Base-by-base conservation (phyloP, 2,113 vertebrate species). In the Perognathus longimembris region DNA sequence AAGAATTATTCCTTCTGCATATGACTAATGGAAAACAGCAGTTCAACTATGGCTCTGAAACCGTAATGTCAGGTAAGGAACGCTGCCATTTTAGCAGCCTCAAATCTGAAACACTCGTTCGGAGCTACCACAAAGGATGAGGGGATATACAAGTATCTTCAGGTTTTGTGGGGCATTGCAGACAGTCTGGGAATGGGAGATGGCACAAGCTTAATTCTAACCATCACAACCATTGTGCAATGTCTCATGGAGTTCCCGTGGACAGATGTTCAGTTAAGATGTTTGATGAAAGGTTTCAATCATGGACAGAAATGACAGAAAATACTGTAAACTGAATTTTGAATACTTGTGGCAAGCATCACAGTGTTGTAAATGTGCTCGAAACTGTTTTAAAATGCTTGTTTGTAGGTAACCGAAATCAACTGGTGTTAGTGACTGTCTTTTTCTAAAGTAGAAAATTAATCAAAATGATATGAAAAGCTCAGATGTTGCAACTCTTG, bases 1-100 rank as follows among this genome's bases (percentile, higher is more conserved):
- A 83, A 94, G 73, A 97, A 97, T 96, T 92, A 75, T 83, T 88
- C 42, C 34, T 97, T 84, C 66, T 96, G 74, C 93, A 94, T 77
- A 22, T 91, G 78, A 95, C 82, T 93, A 95, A 93, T 85, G 71
- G 80, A 69, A 94, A 92, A 92, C 79, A 92, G 21, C 77, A 74
- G 94, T 96, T 38, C 75, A 88, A 81, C 40, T 12, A 59, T 36
- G 5, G 30, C 8, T 85, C 94, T 50, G 70, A 89, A 95, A 96
- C 50, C 38, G 90, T 42, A 78, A 75, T 38, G 32, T 63, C 85
- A 42, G 42, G 57, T 90, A 34, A 84, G 45, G 61, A 89, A 86
- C 38, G 83, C 77, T 92, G 79, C 22, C 79, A 34, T 93, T 93
- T 95, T 79, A 77, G 64, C 28, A 15, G 64, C 30, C 79, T 59